Evolutionary conservation across 2,888 invertebrate species (phyloP).

Genomic region (Eurytoma californica): DNA sequence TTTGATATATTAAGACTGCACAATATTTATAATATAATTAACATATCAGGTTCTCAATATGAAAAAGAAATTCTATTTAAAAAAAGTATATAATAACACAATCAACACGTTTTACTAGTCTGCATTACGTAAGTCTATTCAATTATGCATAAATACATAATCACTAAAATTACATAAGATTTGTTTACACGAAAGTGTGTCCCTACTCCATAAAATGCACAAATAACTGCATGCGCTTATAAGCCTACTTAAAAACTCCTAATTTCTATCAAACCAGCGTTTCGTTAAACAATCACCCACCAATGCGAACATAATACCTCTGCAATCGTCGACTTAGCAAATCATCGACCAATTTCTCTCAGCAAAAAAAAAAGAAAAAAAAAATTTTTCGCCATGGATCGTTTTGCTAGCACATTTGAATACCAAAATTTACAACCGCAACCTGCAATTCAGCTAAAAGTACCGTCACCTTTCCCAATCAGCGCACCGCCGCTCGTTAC

Average conservation of each 20-base stretch:
- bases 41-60: too few relatives aligned
- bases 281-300: too few relatives aligned
- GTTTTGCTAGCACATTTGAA: neutral
- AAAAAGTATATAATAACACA: too few relatives aligned
- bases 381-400: neutral
- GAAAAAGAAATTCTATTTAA: too few relatives aligned
- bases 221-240: too few relatives aligned
- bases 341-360: neutral
- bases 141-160: neutral
- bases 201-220: neutral
- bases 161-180: neutral
- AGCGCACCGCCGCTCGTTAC: slow-evolving; percentile 47
- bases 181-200: neutral
- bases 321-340: neutral
- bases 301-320: too few relatives aligned
- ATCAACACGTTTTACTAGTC: too few relatives aligned
- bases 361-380: neutral
- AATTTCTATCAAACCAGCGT: too few relatives aligned
- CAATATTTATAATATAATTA: too few relatives aligned
- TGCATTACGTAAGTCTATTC: neutral
- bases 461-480: slow-evolving; percentile 35
- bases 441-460: slow-evolving; percentile 16
- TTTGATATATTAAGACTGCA: too few relatives aligned
- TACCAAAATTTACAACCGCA: slow-evolving; percentile 24
- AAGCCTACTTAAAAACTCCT: too few relatives aligned